These are phyloP conservation scores for Periparus ater DNA, from an alignment of 2,797 vertebrate genomes.

Conservation along the genomic window DNA sequence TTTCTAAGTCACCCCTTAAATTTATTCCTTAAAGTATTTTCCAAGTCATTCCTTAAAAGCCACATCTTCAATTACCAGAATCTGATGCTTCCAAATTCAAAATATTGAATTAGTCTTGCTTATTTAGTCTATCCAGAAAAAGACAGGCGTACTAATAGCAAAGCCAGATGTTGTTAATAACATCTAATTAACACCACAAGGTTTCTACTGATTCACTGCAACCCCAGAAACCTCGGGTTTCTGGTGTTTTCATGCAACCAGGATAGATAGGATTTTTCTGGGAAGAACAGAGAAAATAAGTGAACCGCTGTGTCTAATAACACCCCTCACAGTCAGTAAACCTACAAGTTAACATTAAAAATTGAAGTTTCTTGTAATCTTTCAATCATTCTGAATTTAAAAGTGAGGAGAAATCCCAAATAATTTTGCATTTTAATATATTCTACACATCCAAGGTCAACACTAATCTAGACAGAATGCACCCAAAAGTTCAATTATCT, in stretches of 20 bases:
- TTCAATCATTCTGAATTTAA: neutral
- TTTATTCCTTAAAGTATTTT: neutral
- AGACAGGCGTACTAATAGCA: neutral
- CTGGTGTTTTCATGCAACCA: neutral
- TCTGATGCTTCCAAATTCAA: neutral
- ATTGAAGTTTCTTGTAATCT: neutral
- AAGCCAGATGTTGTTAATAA: neutral
- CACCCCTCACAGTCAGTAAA: neutral
- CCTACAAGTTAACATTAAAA: neutral
- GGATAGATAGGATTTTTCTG: neutral
- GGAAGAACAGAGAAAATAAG: neutral
- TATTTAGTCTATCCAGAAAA: neutral
- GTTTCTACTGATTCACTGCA: neutral
- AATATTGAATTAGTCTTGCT: neutral
- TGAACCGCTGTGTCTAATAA: neutral
- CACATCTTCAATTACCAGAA: neutral
- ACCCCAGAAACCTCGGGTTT: neutral
- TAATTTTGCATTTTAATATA: neutral
- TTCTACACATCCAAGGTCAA: neutral
- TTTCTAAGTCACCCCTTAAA: neutral
- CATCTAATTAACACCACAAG: neutral
- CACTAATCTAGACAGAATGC: neutral
- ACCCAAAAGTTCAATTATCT: neutral
- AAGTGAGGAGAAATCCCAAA: neutral
- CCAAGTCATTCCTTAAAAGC: neutral